Conservation (phyloP, 53 echinoderm and acorn worm species). For the Zoroaster sp. region DNA sequence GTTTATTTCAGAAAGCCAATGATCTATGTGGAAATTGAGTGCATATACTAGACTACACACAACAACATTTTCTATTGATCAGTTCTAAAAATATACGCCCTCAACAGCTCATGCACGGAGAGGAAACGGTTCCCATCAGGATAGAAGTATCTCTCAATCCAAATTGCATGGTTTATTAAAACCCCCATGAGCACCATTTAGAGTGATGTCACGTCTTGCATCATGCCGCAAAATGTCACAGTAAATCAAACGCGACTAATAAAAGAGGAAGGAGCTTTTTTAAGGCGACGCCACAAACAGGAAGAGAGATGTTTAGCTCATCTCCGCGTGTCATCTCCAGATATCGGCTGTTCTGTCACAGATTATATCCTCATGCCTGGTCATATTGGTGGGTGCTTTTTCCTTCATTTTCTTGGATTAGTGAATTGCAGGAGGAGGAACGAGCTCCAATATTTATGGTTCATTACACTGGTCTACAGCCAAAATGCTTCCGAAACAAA, state of each 20-base stretch:
- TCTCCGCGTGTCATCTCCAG: background rate
- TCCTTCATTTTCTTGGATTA: background rate
- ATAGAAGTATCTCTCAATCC: too few relatives aligned
- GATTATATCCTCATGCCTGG: background rate
- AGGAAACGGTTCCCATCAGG: too few relatives aligned
- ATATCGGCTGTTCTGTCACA: background rate
- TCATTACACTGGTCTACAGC: too few relatives aligned
- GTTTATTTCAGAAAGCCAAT: too few relatives aligned
- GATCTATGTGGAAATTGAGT: too few relatives aligned
- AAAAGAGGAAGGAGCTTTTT: background rate
- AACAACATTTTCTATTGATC: background rate
- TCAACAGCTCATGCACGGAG: too few relatives aligned
- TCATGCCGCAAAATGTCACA: background rate
- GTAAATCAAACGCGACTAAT: background rate
- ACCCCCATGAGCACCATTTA: too few relatives aligned
- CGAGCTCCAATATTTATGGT: background rate
- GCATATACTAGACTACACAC: too few relatives aligned
- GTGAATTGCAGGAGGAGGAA: background rate
- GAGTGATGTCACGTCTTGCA: background rate
- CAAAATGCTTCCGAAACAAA: too few relatives aligned
- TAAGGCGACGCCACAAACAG: background rate
- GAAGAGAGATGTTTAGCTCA: conserved; percentile 12
- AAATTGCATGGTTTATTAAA: too few relatives aligned
- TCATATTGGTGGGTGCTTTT: background rate
- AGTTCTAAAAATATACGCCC: too few relatives aligned